A percentile compares a stretch with the other conserved stretches of the same genome.
Evolutionary conservation across 2,113 vertebrate species (phyloP).

Genomic region (Capricornis sumatraensis): DNA sequence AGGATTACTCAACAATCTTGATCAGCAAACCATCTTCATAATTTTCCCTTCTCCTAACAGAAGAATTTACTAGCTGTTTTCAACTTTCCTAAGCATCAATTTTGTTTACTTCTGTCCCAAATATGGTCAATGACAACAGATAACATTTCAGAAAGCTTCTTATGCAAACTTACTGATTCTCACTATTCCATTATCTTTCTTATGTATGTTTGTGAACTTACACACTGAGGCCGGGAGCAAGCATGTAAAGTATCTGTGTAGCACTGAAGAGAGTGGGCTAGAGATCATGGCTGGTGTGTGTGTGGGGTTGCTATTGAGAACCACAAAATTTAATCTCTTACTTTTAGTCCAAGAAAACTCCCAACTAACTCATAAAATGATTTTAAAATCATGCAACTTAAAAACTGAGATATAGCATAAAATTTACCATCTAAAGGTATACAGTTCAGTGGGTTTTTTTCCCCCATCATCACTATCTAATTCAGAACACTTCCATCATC

Average conservation of each 20-base stretch:
- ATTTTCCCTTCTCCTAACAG: slow-evolving; percentile 88
- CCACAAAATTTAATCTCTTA: neutral
- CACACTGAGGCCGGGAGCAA: neutral
- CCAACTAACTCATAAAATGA: neutral
- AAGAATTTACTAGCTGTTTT: slow-evolving; percentile 92
- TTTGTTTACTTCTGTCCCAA: neutral
- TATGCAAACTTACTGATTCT: neutral
- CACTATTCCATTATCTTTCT: neutral
- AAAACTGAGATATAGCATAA: neutral
- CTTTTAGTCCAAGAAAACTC: neutral
- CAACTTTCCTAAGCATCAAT: slow-evolving; percentile 92
- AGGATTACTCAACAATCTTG: slow-evolving; percentile 90
- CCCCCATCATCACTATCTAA: neutral
- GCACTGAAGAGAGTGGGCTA: neutral
- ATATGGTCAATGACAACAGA: neutral
- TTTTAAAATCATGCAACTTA: neutral
- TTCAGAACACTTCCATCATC: neutral
- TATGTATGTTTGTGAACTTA: neutral
- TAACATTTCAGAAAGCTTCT: neutral
- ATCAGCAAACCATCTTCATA: slow-evolving; percentile 92
- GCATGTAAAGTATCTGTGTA: neutral
- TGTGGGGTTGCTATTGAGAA: neutral
- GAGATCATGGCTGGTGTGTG: neutral
- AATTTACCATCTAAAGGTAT: neutral
- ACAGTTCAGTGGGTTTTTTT: neutral